Conservation (phyloP, 1,140 invertebrate species). For the Anoplolepis gracilipes region DNA sequence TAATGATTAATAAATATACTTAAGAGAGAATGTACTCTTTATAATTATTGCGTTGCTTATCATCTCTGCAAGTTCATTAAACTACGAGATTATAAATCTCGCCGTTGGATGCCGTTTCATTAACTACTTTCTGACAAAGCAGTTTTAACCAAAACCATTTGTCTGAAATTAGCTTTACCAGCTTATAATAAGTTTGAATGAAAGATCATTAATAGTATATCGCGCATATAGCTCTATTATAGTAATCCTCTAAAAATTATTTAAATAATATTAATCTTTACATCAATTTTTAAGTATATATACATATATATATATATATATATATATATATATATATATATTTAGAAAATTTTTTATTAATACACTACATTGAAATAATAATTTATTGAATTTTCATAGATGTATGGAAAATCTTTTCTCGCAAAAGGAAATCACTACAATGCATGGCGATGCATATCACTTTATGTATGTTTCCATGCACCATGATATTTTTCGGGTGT, state of each 20-base stretch:
- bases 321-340: background rate
- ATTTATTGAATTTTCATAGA: background rate
- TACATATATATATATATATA: too few relatives aligned
- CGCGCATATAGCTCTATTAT: background rate
- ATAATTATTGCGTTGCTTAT: constrained; percentile 63
- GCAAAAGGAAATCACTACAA: background rate
- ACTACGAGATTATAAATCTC: constrained; percentile 70
- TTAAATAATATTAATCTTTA: background rate
- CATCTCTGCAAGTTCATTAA: constrained; percentile 64
- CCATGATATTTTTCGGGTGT: background rate
- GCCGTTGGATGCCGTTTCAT: constrained; percentile 64
- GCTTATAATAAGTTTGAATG: constrained; percentile 51
- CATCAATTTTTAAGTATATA: too few relatives aligned
- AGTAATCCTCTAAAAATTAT: background rate
- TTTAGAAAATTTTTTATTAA: background rate
- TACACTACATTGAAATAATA: background rate
- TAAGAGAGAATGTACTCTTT: constrained; percentile 48
- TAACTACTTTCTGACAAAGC: constrained; percentile 66
- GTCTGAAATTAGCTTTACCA: constrained; percentile 59
- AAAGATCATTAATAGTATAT: constrained; percentile 65
- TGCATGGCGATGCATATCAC: background rate
- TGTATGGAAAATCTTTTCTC: background rate
- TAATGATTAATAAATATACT: constrained; percentile 36
- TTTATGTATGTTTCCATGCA: constrained; percentile 5
- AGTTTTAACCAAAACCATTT: constrained; percentile 49